Conservation (phyloP, 2,113 vertebrate species). For the Gasterosteus nipponicus region DNA sequence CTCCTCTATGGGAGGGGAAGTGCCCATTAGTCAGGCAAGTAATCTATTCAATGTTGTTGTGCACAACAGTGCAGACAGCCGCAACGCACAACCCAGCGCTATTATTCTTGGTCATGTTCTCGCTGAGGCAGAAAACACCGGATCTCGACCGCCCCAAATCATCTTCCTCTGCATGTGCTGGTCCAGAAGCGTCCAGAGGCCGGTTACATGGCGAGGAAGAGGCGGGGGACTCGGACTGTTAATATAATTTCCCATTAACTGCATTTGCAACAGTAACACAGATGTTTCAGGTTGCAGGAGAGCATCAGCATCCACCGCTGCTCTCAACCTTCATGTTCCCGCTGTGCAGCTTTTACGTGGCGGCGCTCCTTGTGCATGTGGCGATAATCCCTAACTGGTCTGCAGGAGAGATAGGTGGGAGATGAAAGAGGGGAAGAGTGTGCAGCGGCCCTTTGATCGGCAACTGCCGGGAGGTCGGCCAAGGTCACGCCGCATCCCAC, state of each 20-base stretch:
- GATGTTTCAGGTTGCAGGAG: conserved; percentile 25
- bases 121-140: conserved; percentile 46
- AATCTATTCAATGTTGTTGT: conserved; percentile 78
- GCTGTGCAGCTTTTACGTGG: conserved; percentile 44
- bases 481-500: conserved; percentile 24
- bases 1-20: conserved; percentile 72
- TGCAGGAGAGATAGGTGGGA: conserved; percentile 43
- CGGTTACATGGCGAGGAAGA: conserved; percentile 18
- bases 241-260: conserved; percentile 28
- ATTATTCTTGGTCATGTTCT: conserved; percentile 77
- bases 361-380: conserved; percentile 18
- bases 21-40: conserved; percentile 76
- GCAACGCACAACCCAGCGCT: conserved; percentile 61
- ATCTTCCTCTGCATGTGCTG: conserved; percentile 31
- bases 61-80: conserved; percentile 70
- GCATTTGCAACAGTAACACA: conserved; percentile 26
- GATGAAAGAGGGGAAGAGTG: conserved; percentile 54
- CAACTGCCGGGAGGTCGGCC: conserved; percentile 47
- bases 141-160: conserved; percentile 3
- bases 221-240: conserved; percentile 20
- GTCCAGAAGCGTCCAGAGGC: conserved; percentile 24
- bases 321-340: conserved; percentile 20
- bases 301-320: conserved; percentile 25
- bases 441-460: conserved; percentile 45
- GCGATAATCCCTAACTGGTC: conserved; percentile 55